Evolutionary conservation across 2,888 invertebrate species (phyloP).

Genomic region (Labia minor): DNA sequence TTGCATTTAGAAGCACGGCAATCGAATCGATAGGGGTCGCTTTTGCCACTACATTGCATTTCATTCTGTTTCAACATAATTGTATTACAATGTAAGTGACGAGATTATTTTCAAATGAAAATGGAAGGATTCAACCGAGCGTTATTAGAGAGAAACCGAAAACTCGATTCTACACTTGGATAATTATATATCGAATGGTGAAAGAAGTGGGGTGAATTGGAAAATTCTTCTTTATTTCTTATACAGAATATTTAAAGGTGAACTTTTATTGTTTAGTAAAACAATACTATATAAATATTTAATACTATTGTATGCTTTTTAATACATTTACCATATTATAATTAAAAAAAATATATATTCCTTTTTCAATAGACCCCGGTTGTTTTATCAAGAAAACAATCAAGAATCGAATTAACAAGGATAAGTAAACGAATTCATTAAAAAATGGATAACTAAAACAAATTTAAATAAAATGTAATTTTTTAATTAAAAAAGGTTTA

Average conservation of each 20-base stretch:
- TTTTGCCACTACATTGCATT: neutral
- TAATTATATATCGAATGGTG: neutral
- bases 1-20: neutral
- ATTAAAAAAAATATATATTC: neutral
- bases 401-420: too few species aligned
- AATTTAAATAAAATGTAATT: too few species aligned
- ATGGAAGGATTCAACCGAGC: neutral
- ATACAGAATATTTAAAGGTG: neutral
- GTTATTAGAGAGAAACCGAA: too few species aligned
- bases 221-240: neutral
- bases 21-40: neutral
- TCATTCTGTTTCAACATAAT: neutral
- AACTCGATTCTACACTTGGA: neutral
- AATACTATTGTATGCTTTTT: neutral
- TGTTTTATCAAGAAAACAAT: too few species aligned
- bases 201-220: neutral
- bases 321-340: neutral
- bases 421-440: too few species aligned
- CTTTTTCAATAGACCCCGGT: too few species aligned
- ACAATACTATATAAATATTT: neutral
- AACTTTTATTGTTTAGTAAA: conserved; percentile 5
- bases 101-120: neutral
- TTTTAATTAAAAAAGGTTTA: too few species aligned
- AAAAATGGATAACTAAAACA: too few species aligned
- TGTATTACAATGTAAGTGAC: neutral